Evolutionary conservation across 1,140 invertebrate genomes (phyloP).

Genomic region (Hypothenemus hampei): DNA sequence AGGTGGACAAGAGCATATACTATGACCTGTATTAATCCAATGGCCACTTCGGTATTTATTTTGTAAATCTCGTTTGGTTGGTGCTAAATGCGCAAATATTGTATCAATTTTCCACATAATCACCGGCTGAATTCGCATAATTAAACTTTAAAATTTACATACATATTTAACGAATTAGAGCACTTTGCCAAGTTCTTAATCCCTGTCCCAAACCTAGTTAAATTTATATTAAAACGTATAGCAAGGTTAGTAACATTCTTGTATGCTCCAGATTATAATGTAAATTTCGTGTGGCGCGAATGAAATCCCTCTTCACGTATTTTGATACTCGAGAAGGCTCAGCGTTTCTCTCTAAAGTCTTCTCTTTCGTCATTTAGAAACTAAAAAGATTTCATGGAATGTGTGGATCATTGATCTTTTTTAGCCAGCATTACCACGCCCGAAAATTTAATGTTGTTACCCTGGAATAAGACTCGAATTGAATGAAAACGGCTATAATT

Average conservation of each 20-base stretch:
- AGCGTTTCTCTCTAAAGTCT: too few relatives aligned
- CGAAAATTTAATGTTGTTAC: constrained; percentile 10
- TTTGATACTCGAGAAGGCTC: too few relatives aligned
- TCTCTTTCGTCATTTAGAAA: not conserved
- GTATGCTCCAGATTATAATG: constrained; percentile 19
- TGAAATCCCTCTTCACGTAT: constrained; percentile 17
- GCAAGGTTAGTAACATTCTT: constrained; percentile 21
- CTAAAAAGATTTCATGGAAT: not conserved
- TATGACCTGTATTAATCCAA: too few relatives aligned
- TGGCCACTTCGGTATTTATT: too few relatives aligned
- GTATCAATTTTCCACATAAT: not conserved
- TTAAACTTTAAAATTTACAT: constrained; percentile 26
- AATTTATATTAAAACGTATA: constrained; percentile 29
- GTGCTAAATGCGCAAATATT: too few relatives aligned
- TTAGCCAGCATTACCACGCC: not conserved
- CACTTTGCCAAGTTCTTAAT: constrained; percentile 24
- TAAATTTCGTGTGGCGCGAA: constrained; percentile 15
- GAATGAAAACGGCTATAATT: constrained; percentile 11
- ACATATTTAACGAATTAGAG: constrained; percentile 16
- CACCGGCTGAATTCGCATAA: constrained; percentile 13
- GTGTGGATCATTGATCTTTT: constrained; percentile 1
- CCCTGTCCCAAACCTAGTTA: constrained; percentile 25
- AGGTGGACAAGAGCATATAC: too few relatives aligned
- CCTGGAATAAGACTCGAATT: constrained; percentile 8
- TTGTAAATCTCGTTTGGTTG: too few relatives aligned